Percentiles rank a stretch among this genome's conserved stretches.
Conservation (phyloP, 2,113 vertebrate genomes). For the Syngnathus floridae region DNA sequence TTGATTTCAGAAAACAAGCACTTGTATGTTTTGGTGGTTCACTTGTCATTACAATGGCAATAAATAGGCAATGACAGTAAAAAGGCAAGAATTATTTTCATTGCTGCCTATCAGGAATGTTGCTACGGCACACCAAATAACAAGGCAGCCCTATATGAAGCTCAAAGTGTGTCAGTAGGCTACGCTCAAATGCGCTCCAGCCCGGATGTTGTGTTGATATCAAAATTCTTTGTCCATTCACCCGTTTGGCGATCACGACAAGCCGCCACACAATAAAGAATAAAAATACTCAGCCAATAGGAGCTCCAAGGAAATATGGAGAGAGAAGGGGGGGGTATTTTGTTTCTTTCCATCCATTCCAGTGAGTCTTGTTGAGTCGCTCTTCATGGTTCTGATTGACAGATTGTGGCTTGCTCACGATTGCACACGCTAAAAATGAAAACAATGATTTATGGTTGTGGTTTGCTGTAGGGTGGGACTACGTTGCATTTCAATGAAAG, state of each 20-base stretch:
- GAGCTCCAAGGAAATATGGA: not conserved
- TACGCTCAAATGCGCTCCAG: slow-evolving; percentile 23
- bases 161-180: slow-evolving; percentile 67
- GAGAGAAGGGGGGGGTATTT: slow-evolving; percentile 22
- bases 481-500: not conserved
- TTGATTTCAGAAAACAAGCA: not conserved
- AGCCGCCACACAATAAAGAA: slow-evolving; percentile 31
- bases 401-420: not conserved
- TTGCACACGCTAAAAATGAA: not conserved
- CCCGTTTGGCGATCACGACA: slow-evolving; percentile 40
- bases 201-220: slow-evolving; percentile 9
- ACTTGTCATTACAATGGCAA: not conserved
- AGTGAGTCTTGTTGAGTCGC: slow-evolving; percentile 46
- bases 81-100: not conserved
- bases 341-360: slow-evolving; percentile 19
- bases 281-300: slow-evolving; percentile 22
- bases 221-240: slow-evolving; percentile 9
- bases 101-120: not conserved
- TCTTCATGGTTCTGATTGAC: slow-evolving; percentile 47
- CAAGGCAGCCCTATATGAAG: slow-evolving; percentile 23
- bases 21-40: not conserved
- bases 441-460: not conserved
- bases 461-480: not conserved
- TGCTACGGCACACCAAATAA: not conserved
- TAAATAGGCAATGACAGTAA: not conserved